Evolutionary conservation across 2,888 invertebrate species (phyloP).

Genomic region (Tryphoninae sp.): DNA sequence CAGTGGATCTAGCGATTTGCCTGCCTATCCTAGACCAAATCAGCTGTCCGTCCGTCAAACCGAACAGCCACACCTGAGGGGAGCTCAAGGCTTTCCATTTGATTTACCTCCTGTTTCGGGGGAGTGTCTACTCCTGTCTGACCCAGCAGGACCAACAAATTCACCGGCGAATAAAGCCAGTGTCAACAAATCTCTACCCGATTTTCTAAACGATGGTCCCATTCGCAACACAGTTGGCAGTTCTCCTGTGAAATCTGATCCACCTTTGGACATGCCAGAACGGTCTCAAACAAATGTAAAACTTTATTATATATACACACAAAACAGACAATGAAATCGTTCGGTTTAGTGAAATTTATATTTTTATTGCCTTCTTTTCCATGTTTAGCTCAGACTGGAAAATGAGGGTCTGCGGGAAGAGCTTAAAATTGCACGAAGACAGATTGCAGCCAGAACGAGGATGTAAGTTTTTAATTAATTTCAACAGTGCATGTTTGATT

Average conservation of each 20-base stretch:
- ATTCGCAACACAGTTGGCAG: slow-evolving; percentile 82
- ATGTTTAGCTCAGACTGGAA: slow-evolving; percentile 76
- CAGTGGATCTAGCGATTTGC: neutral
- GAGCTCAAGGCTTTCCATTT: slow-evolving; percentile 73
- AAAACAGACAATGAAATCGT: neutral
- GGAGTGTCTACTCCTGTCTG: slow-evolving; percentile 67
- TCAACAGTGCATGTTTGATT: neutral
- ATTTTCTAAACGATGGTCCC: slow-evolving; percentile 88
- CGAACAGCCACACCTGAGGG: slow-evolving; percentile 11
- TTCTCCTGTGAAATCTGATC: slow-evolving; percentile 64
- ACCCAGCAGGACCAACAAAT: slow-evolving; percentile 64
- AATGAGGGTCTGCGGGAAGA: slow-evolving; percentile 83
- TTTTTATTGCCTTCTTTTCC: slow-evolving; percentile 19
- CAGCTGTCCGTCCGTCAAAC: slow-evolving; percentile 20
- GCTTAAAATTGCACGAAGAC: slow-evolving; percentile 83
- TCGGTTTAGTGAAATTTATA: neutral
- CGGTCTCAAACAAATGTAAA: slow-evolving; percentile 53
- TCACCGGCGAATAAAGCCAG: slow-evolving; percentile 76
- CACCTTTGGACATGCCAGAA: slow-evolving; percentile 51
- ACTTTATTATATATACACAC: neutral
- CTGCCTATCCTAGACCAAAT: slow-evolving; percentile 25
- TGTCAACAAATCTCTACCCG: slow-evolving; percentile 85
- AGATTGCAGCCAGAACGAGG: slow-evolving; percentile 82
- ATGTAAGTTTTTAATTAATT: slow-evolving; percentile 72
- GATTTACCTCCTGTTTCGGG: slow-evolving; percentile 73